Evolutionary conservation across 2,888 invertebrate genomes (phyloP).

Genomic region (Ectobius pallidus): DNA sequence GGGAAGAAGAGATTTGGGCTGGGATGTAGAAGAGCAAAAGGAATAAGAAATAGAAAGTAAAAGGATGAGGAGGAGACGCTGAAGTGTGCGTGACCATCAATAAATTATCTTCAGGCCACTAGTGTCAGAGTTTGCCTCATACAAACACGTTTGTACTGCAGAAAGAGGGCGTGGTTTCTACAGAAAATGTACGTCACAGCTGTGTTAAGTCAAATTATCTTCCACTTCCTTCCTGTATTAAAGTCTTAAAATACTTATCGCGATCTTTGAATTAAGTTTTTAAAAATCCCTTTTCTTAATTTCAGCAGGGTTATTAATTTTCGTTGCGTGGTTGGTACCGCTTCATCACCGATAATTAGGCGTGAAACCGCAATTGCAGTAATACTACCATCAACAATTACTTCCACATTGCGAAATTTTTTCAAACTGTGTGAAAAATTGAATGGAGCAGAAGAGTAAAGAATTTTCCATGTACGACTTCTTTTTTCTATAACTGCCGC

Average conservation of each 20-base stretch:
- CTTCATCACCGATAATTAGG: no score
- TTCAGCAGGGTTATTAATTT: background rate
- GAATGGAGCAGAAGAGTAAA: no score
- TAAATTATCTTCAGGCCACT: conserved; percentile 11
- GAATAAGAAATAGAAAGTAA: background rate
- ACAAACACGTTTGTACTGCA: background rate
- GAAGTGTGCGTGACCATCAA: conserved; percentile 19
- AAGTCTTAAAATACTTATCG: background rate
- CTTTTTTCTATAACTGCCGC: no score
- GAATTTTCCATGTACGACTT: no score
- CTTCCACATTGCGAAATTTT: no score
- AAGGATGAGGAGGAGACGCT: background rate
- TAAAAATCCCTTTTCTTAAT: background rate
- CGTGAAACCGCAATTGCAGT: no score
- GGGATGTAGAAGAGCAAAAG: no score
- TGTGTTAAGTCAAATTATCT: conserved; percentile 23
- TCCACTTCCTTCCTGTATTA: background rate
- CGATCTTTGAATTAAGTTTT: no score
- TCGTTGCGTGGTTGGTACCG: background rate
- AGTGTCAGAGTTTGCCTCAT: background rate
- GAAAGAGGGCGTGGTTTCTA: background rate
- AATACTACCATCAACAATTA: no score
- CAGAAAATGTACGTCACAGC: conserved; percentile 4
- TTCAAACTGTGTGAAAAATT: no score
- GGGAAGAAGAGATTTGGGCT: no score